phyloP scores from a whole-genome alignment of 2,888 invertebrate species.

The Eupithecia subumbrata region DNA sequence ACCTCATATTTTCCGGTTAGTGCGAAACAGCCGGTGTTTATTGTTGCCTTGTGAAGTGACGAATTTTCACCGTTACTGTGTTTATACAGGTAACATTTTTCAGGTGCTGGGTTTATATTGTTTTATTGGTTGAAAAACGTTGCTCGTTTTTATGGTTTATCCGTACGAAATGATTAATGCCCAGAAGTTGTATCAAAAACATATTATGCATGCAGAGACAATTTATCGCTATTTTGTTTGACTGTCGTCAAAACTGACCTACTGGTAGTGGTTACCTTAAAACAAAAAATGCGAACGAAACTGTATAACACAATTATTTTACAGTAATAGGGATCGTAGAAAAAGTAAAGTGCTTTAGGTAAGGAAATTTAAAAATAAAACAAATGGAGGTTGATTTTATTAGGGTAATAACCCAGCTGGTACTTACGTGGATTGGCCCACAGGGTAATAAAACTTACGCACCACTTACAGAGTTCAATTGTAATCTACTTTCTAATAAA shows the following conservation, averaged over 20 bases:
- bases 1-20: slow-evolving; percentile 48
- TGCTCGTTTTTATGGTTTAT: slow-evolving; percentile 11
- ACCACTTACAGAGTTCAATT: slow-evolving; percentile 43
- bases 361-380: slow-evolving; percentile 42
- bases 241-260: not conserved
- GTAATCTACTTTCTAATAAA: slow-evolving; percentile 45
- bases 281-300: not conserved
- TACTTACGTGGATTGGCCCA: slow-evolving; percentile 43
- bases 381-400: slow-evolving; percentile 45
- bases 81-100: slow-evolving; percentile 8
- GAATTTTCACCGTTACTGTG: slow-evolving; percentile 29
- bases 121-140: slow-evolving; percentile 6
- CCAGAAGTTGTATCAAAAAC: not conserved
- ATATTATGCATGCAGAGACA: not conserved
- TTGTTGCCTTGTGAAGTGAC: slow-evolving; percentile 39
- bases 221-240: not conserved
- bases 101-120: slow-evolving; percentile 12
- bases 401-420: slow-evolving; percentile 42
- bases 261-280: not conserved
- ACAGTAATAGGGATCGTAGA: slow-evolving; percentile 4
- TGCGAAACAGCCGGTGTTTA: slow-evolving; percentile 40
- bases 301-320: not conserved
- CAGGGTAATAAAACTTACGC: slow-evolving; percentile 44
- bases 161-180: slow-evolving; percentile 1
- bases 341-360: slow-evolving; percentile 23